phyloP scores from a whole-genome alignment of 1,140 invertebrate species.

The Trichonephila clavata region DNA sequence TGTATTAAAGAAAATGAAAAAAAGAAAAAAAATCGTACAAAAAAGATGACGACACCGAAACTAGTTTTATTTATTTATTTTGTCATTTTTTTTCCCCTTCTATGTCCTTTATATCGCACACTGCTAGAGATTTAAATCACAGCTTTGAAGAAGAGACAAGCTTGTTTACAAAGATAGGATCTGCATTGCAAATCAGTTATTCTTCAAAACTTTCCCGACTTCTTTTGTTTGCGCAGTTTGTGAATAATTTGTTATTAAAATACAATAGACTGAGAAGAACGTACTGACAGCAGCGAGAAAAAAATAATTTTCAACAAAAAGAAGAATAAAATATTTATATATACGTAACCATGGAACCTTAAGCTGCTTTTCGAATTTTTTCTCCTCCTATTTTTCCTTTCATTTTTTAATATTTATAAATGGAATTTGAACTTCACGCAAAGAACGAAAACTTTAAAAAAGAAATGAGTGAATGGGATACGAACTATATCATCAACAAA shows the following conservation, averaged over 20 bases:
- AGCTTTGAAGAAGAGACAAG: conserved; percentile 40
- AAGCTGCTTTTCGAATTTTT: background rate
- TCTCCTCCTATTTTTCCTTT: background rate
- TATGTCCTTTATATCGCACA: background rate
- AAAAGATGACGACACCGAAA: background rate
- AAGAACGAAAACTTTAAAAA: background rate
- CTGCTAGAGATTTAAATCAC: conserved; percentile 45
- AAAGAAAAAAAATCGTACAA: background rate
- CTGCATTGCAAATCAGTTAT: conserved; percentile 61
- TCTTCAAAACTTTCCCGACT: conserved; percentile 19
- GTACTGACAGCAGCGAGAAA: background rate
- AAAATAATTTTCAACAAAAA: background rate
- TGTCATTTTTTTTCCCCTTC: background rate
- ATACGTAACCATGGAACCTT: background rate
- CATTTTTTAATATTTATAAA: background rate
- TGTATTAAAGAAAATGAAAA: background rate
- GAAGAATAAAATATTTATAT: conserved; percentile 39
- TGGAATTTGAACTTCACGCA: background rate
- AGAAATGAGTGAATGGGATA: background rate
- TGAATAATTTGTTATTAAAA: conserved; percentile 72
- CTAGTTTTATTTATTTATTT: conserved; percentile 7
- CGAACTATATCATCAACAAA: background rate
- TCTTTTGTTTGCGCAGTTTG: conserved; percentile 50
- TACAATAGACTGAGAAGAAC: conserved; percentile 46
- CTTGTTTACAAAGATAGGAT: conserved; percentile 60